Base-by-base conservation (phyloP, 2,113 vertebrate species). In the Peromyscus leucopus region DNA sequence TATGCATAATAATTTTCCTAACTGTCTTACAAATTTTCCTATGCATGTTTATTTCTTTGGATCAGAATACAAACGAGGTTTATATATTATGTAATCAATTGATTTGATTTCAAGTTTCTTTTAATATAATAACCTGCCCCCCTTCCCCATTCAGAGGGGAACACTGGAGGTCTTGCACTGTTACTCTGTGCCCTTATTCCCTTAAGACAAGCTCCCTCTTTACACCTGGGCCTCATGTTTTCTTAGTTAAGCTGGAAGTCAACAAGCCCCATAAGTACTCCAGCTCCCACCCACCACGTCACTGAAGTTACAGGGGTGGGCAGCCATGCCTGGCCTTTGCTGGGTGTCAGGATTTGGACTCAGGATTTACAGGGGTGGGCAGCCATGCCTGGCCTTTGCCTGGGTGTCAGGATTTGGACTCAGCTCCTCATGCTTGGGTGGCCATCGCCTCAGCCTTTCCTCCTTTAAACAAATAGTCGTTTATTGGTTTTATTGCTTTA, bases 101-200 rank as follows among this genome's bases (percentile, higher is more conserved):
- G 90, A 95, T 55, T 7, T 28, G 26, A 74, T 67, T 82, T 82
- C n/a, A 95, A 80, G 65, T 87, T 95, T 86, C 33, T 72, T 90
- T 75, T 46, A 79, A 59, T 88, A 26, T 87, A 67, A 65, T 46
- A 33, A 21, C n/a, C 57, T 39, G 46, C 46, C 46, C 59, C 1
- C 59, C 16, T 31, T n/a, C 13, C 65, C 28, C 4, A 33, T 28
- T 39, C 82, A 31, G 24, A 61, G 57, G 24, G 63, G 82, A 39
- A 42, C 7, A 83, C 33, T 5, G 48, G 31, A 31, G 36, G 33
- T 61, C 80, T 61, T 83, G 55, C 6, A 39, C 80, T 61, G 39
- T 39, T 61, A 39, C 21, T 61, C 36, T 61, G 2, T 61, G 22
- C 36, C 16, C 22, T 63, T 84, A 42, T 63, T 28, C 57, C 13